Base-by-base conservation (phyloP, 2,888 invertebrate genomes). In the Coelopa pilipes region DNA sequence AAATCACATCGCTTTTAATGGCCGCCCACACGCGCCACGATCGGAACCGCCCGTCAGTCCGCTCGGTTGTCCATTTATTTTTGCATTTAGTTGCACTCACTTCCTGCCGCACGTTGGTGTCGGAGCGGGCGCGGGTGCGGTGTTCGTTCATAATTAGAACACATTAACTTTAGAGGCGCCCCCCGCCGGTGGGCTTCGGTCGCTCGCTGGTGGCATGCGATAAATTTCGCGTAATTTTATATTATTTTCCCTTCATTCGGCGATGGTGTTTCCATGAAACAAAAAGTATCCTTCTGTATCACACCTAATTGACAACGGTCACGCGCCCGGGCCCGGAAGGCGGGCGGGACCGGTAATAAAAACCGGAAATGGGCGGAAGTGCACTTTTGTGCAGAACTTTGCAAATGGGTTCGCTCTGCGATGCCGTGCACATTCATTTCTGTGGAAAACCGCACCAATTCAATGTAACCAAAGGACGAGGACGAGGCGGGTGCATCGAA, bases 171-270 rank as follows among this genome's bases (percentile, higher is more conserved):
- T 66, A 66, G 24, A 66, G 34, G 57, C 45, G 46, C 60, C 46
- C 34, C 34, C 4, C 2, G 4, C 34, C 4, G 2, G 34, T 34
- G 4, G 4, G 34, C 4, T 34, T 34, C 34, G 34, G 34, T 34
- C 34, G 34, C 34, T 34, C 34, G 47, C 13, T 15, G 21, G 19
- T 46, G 34, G 65, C 63, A 67, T 59, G 47, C 65, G 60, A 75
- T 73, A 70, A 62, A 70, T 70, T 75, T 73, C 53, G 66, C 66
- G 60, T 66, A 24, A 75, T 67, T 74, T 74, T 65, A 57, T 55
- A 34, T 53, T 57, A 69, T 68, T 55, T 53, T 59, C 57, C 24
- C 21, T 13, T 59, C 4, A 19, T 21, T 59, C 19, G 9, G 12
- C 17, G 17, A 15, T 21, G 17, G 17, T 57, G 15, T 57, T 17